Conservation (phyloP, 2,113 vertebrate species). For the Oreochromis aureus region DNA sequence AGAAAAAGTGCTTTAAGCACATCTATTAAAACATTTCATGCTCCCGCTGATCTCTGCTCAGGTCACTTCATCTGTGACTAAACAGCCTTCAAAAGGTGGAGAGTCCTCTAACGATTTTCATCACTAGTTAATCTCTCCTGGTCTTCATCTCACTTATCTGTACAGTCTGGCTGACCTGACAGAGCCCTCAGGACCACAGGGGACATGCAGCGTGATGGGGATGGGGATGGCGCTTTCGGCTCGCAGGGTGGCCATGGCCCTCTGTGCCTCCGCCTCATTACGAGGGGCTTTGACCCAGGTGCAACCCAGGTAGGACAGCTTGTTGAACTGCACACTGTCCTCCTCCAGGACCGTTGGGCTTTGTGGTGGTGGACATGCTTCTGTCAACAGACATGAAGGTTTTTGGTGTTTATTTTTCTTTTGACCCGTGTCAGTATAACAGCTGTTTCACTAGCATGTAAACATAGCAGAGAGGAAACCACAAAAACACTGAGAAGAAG, state of each 20-base stretch:
- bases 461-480: neutral
- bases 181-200: conserved; percentile 87
- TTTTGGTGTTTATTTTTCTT: neutral
- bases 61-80: neutral
- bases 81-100: neutral
- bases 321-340: conserved; percentile 94
- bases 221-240: conserved; percentile 80
- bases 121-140: neutral
- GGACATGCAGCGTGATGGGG: conserved; percentile 88
- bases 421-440: neutral
- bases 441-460: neutral
- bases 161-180: conserved; percentile 77
- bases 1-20: neutral
- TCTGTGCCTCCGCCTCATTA: conserved; percentile 85
- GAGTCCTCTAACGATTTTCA: neutral
- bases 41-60: neutral
- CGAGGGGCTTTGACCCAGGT: conserved; percentile 93
- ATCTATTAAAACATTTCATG: neutral
- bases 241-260: conserved; percentile 85
- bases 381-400: conserved; percentile 5
- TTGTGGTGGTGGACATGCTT: neutral
- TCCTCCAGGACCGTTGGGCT: conserved; percentile 75
- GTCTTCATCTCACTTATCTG: neutral
- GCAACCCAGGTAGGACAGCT: conserved; percentile 90
- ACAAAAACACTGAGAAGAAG: neutral